Percentiles rank a stretch among this genome's conserved stretches.
phyloP scores from a whole-genome alignment of 2,888 invertebrate species.

The Margaritifera margaritifera region DNA sequence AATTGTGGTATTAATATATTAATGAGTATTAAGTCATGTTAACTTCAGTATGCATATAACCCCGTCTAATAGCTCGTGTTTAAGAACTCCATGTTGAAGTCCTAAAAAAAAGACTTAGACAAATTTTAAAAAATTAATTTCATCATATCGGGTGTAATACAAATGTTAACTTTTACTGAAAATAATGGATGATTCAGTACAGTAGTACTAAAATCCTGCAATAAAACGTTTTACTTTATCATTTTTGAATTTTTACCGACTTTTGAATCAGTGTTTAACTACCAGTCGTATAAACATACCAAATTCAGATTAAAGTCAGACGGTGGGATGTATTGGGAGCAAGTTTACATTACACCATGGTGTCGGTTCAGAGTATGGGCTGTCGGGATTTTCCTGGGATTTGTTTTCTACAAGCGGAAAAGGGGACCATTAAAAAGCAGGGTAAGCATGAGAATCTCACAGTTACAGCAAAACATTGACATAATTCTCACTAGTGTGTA shows the following conservation, averaged over 20 bases:
- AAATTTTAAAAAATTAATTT: not conserved
- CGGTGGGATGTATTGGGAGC: conserved; percentile 51
- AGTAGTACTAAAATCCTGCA: too few relatives aligned
- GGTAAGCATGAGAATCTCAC: conserved; percentile 10
- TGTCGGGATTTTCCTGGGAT: conserved; percentile 72
- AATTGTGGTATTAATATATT: too few relatives aligned
- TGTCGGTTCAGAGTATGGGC: conserved; percentile 73
- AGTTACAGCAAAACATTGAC: not conserved
- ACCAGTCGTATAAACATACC: not conserved
- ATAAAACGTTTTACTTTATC: too few relatives aligned
- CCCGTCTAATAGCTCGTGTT: too few relatives aligned
- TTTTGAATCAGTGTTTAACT: too few relatives aligned
- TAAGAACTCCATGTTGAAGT: too few relatives aligned
- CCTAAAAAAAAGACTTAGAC: too few relatives aligned
- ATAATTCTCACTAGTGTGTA: not conserved
- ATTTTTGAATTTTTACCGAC: too few relatives aligned
- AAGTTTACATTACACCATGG: conserved; percentile 74
- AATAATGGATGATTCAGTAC: too few relatives aligned
- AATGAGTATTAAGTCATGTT: too few relatives aligned
- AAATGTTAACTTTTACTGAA: not conserved
- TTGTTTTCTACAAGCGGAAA: conserved; percentile 61
- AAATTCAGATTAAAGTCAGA: conserved; percentile 48
- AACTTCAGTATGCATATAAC: too few relatives aligned
- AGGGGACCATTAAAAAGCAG: conserved; percentile 22
- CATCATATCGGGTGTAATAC: not conserved